phyloP scores from a whole-genome alignment of 2,797 vertebrate genomes.

The Squalus acanthias region DNA sequence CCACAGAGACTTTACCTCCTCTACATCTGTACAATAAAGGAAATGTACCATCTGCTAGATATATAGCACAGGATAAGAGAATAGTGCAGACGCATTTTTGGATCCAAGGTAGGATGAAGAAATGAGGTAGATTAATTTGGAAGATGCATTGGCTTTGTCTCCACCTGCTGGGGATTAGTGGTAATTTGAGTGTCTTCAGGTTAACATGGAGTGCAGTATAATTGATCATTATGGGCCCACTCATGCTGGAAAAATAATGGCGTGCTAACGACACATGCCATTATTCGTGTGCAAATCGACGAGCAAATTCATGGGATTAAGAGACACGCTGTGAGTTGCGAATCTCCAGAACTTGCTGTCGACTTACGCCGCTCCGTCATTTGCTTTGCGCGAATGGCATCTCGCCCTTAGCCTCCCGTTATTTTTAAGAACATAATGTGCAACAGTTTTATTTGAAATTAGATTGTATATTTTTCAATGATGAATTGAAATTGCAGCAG shows the following conservation, averaged over 20 bases:
- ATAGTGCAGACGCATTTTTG: neutral
- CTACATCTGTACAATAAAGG: neutral
- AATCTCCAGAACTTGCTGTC: neutral
- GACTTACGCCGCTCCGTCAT: neutral
- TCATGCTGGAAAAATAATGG: neutral
- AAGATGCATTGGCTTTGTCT: neutral
- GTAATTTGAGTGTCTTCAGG: neutral
- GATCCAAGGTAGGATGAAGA: neutral
- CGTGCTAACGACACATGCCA: too few species aligned
- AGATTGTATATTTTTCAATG: too few species aligned
- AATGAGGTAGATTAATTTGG: neutral
- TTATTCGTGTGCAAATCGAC: neutral
- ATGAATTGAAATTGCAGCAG: neutral
- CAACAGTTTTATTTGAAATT: neutral
- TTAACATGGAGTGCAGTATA: neutral
- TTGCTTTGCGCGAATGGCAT: too few species aligned
- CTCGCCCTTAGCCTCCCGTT: too few species aligned
- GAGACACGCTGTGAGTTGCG: neutral
- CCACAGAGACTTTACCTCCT: constrained; percentile 21
- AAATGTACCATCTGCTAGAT: constrained; percentile 17
- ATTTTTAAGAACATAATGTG: neutral
- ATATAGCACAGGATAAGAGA: neutral
- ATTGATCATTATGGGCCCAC: too few species aligned
- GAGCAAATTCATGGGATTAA: neutral
- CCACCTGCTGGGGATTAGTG: neutral